These are phyloP conservation scores for Nephotettix cincticeps DNA, from an alignment of 1,140 invertebrate genomes.

Conservation along the genomic window DNA sequence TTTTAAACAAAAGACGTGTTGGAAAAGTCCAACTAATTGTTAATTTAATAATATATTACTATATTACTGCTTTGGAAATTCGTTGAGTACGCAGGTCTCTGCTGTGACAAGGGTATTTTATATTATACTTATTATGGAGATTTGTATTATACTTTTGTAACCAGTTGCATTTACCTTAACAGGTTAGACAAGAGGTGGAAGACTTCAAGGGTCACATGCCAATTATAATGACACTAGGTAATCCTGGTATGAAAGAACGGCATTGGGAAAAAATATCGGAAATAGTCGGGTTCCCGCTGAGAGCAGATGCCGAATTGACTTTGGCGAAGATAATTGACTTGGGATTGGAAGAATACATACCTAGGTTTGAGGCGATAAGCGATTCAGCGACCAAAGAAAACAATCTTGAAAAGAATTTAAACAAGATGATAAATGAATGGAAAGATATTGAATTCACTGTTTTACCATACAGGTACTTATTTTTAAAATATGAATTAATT, in stretches of 20 bases:
- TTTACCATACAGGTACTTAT: slow-evolving; percentile 61
- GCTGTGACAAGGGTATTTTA: too few relatives aligned
- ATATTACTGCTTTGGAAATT: too few relatives aligned
- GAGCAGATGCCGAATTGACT: slow-evolving; percentile 75
- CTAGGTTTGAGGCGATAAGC: slow-evolving; percentile 90
- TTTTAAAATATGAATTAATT: too few relatives aligned
- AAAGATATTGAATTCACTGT: slow-evolving; percentile 80
- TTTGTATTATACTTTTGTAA: too few relatives aligned
- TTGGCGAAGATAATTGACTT: slow-evolving; percentile 92
- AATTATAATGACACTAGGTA: slow-evolving; percentile 88
- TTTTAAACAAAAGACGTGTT: too few relatives aligned
- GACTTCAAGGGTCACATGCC: slow-evolving; percentile 89
- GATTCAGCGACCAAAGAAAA: slow-evolving; percentile 95
- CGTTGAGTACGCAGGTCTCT: too few relatives aligned
- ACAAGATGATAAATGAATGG: slow-evolving; percentile 94
- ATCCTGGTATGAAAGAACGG: slow-evolving; percentile 87
- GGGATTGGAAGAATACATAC: slow-evolving; percentile 85
- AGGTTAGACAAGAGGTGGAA: slow-evolving; percentile 75
- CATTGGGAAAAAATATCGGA: slow-evolving; percentile 97
- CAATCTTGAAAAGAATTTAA: slow-evolving; percentile 84
- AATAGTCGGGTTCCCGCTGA: slow-evolving; percentile 90
- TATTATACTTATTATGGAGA: too few relatives aligned
- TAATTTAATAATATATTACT: too few relatives aligned
- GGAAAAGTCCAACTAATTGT: too few relatives aligned
- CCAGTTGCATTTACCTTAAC: too few relatives aligned